These are phyloP conservation scores for Acanthaster planci DNA, from an alignment of 35 echinoderm and acorn worm genomes.

Conservation along the genomic window DNA sequence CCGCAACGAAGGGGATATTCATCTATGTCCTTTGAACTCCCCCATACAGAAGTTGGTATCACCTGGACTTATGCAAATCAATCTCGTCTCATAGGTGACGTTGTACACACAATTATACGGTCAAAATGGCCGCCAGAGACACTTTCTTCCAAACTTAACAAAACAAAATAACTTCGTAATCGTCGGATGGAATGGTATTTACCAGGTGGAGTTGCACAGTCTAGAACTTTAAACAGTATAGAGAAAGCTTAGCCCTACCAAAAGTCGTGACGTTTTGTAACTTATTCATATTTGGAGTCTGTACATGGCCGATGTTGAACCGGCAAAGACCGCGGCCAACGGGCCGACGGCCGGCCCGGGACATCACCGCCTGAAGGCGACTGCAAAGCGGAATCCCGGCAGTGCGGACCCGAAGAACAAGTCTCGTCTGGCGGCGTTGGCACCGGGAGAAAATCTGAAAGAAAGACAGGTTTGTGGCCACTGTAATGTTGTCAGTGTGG, in stretches of 20 bases:
- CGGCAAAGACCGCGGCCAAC: constrained; percentile 37
- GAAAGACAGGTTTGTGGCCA: constrained; percentile 90
- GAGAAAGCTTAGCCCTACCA: background rate
- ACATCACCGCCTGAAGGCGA: constrained; percentile 62
- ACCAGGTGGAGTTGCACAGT: background rate
- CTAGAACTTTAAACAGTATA: background rate
- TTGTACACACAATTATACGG: constrained; percentile 51
- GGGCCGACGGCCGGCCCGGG: constrained; percentile 3
- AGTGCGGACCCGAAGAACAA: constrained; percentile 96
- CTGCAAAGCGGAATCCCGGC: constrained; percentile 37
- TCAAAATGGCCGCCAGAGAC: constrained; percentile 34
- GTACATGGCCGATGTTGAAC: constrained; percentile 54
- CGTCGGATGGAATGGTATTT: background rate
- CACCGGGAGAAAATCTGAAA: constrained; percentile 97
- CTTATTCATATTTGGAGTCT: background rate
- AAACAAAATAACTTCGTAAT: constrained; percentile 8
- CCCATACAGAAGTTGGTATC: background rate
- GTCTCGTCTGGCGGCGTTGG: constrained; percentile 82
- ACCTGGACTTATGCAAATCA: constrained; percentile 11
- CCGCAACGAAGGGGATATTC: too few species aligned
- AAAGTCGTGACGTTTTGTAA: background rate
- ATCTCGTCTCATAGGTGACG: constrained; percentile 57
- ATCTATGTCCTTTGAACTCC: background rate
- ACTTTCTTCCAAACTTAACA: background rate
- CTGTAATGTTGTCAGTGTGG: too few species aligned